Conservation (phyloP, 2,113 vertebrate species). For the Pedetes capensis region DNA sequence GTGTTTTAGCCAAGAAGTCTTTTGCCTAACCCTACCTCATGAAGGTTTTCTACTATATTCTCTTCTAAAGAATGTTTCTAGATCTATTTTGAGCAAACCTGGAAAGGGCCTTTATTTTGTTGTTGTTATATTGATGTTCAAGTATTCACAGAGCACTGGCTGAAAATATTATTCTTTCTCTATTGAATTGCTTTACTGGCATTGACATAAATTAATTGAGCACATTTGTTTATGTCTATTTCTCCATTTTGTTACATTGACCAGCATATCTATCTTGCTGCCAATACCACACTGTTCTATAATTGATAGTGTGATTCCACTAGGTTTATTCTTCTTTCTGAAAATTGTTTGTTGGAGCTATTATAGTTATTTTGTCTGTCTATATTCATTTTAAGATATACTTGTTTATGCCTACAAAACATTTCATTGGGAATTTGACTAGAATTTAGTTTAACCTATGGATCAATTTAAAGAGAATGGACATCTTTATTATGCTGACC, state of each 20-base stretch:
- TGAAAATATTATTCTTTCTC: background rate
- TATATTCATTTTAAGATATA: background rate
- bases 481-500: too few relatives aligned
- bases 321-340: background rate
- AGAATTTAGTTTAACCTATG: background rate
- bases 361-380: background rate
- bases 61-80: background rate
- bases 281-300: background rate
- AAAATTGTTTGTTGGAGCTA: background rate
- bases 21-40: background rate
- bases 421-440: background rate
- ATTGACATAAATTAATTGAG: background rate
- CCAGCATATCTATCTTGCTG: background rate
- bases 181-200: background rate
- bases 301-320: background rate
- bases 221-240: background rate
- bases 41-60: background rate
- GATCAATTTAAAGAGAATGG: too few relatives aligned
- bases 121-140: background rate
- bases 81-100: background rate
- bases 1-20: background rate
- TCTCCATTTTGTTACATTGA: background rate
- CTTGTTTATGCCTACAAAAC: background rate
- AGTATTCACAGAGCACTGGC: background rate
- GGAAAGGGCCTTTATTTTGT: background rate